Base-by-base conservation (phyloP, 2,113 vertebrate genomes). In the Gymnarchus niloticus region DNA sequence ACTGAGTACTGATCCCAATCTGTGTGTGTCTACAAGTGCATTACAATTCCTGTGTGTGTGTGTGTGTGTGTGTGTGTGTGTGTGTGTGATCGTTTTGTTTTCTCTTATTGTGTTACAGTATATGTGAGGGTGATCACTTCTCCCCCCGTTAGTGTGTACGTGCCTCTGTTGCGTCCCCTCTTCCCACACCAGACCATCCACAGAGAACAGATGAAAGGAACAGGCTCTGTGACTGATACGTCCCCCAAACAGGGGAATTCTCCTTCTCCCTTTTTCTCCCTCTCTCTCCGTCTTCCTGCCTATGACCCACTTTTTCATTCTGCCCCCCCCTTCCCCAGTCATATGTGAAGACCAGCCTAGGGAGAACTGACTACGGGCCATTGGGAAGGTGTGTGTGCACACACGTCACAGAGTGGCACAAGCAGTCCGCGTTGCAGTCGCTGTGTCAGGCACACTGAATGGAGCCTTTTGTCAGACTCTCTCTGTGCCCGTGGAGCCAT, bases 151-250 rank as follows among this genome's bases (percentile, higher is more conserved):
- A 8, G 54, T 59, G 82, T 83, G 82, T 56, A 1, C 19, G 25
- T 37, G 46, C 48, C 33, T 52, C 44, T 69, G 59, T 52, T 46
- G n/a, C 14, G 25, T 52, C 28, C 57, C 49, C 8, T 21, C 69
- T 25, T 94, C 92, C 91, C 93, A 93, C 92, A 93, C 93, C 93
- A 89, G 90, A 87, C 46, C 78, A 90, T 93, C 94, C 91, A 44
- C 89, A 87, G 94, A 95, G 94, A 94, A 91, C 90, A 93, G 91
- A 95, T 95, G 93, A 94, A 94, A 94, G 92, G 87, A 93, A 92
- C 84, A 89, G 90, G 92, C 91, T 91, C 93, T 94, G 92, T 91
- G 93, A 94, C 93, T 93, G 93, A 94, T 95, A 92, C 92, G 90
- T 92, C 92, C 89, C 87, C 90, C 89, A 87, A 93, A 91, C 93